Evolutionary conservation across 2,113 vertebrate genomes (phyloP).

Genomic region (Chlamydotis undulata): DNA sequence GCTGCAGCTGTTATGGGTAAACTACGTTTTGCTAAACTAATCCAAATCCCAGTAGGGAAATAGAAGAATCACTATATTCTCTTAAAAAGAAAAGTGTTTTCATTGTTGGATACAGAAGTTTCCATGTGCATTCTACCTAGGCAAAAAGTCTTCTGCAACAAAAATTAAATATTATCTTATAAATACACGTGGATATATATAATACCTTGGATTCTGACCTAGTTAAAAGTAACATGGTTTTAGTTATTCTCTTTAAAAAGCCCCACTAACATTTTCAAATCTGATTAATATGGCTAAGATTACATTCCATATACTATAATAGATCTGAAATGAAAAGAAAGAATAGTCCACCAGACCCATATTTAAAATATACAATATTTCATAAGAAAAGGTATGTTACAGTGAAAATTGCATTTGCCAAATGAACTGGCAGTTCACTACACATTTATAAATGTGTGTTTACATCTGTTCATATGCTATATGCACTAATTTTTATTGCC

Average conservation of each 20-base stretch:
- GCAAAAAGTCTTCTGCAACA: slow-evolving; percentile 31
- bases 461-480: neutral
- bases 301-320: neutral
- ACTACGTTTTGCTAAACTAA: slow-evolving; percentile 73
- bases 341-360: neutral
- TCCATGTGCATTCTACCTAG: slow-evolving; percentile 11
- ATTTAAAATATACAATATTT: neutral
- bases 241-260: neutral
- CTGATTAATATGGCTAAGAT: neutral
- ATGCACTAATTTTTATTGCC: neutral
- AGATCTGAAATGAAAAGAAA: neutral
- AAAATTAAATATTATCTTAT: neutral
- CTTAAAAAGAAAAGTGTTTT: slow-evolving; percentile 64
- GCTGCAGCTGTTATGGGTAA: slow-evolving; percentile 76
- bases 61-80: slow-evolving; percentile 53
- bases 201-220: neutral
- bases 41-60: slow-evolving; percentile 68
- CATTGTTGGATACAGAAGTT: slow-evolving; percentile 51
- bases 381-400: neutral
- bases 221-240: neutral
- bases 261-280: neutral
- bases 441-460: neutral
- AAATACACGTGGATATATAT: neutral
- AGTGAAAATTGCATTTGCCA: neutral
- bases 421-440: neutral